Evolutionary conservation across 1,140 invertebrate species (phyloP), one percentile per base, ranked within the genome.

Genomic region (Reticulitermes speratus): DNA sequence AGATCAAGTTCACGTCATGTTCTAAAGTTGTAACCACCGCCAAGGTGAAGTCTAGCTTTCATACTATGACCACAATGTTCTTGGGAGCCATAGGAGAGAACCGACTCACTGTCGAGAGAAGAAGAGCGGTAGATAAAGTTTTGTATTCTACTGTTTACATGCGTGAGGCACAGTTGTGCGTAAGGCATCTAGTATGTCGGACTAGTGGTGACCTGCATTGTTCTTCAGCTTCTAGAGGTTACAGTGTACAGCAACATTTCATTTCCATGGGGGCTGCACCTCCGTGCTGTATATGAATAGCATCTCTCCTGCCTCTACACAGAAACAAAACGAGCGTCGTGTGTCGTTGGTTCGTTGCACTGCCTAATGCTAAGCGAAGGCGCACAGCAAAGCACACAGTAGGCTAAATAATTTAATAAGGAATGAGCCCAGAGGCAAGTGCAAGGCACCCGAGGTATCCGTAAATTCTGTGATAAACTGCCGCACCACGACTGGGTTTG

Each of bases 361-460:
- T 30, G n/a, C n/a, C 25, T 75, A 75, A 75, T 30, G 65, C n/a
- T 11, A 30, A 25, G 65, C 6, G 25, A 30, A 9, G n/a, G 65
- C 65, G n/a, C 65, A 14, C 25, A 30, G 25, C 65, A 75, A 25
- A 30, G n/a, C 65, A 16, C 25, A 12, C 25, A 30, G 25, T 11
- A 75, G n/a, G 65, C n/a, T 75, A 30, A 75, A 75, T 75, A 75
- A 75, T 75, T 75, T 75, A 75, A 75, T 75, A 75, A 75, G 65
- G 65, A 75, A 75, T 75, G 65, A 75, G 65, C 65, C n/a, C 65
- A 25, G 65, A 75, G 65, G n/a, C 65, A 75, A 11, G 0, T 75
- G 3, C n/a, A 30, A n/a, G n/a, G 65, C 65, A 30, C 65, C n/a
- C 11, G 7, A n/a, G 25, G 3, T 75, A 25, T 75, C 65, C n/a